Evolutionary conservation across 2,888 invertebrate species (phyloP).

Genomic region (Leucophenga maculata): DNA sequence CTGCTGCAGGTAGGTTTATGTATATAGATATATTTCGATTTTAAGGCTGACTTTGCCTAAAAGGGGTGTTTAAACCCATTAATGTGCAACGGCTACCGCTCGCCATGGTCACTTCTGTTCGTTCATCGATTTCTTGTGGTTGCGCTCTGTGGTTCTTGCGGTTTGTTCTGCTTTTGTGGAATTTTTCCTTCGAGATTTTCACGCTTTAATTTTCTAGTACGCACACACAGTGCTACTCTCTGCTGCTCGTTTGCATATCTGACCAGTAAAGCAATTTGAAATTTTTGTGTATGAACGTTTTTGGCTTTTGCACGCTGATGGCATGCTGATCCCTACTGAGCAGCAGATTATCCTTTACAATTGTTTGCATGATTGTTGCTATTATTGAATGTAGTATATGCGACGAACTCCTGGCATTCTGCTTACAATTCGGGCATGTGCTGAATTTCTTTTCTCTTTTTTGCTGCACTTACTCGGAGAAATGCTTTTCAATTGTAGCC

Average conservation of each 20-base stretch:
- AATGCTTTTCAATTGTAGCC: slow-evolving; percentile 29
- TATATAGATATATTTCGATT: slow-evolving; percentile 16
- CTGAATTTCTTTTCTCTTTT: not conserved
- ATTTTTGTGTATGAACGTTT: slow-evolving; percentile 13
- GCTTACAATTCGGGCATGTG: slow-evolving; percentile 12
- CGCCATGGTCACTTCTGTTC: slow-evolving; percentile 12
- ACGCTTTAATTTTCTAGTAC: slow-evolving; percentile 54
- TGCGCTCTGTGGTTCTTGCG: slow-evolving; percentile 43
- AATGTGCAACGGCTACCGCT: slow-evolving; percentile 48
- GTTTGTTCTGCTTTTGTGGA: slow-evolving; percentile 44
- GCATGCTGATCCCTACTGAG: slow-evolving; percentile 58
- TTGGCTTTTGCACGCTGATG: slow-evolving; percentile 39
- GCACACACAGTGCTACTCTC: slow-evolving; percentile 5
- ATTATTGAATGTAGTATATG: slow-evolving; percentile 30
- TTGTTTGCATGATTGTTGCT: slow-evolving; percentile 66
- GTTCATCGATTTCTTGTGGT: slow-evolving; percentile 28
- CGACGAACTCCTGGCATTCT: not conserved
- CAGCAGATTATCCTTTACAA: slow-evolving; percentile 65
- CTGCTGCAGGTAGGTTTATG: not conserved
- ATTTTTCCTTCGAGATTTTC: slow-evolving; percentile 52
- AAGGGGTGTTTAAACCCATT: slow-evolving; percentile 66
- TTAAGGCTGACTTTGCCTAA: slow-evolving; percentile 21
- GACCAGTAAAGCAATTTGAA: not conserved
- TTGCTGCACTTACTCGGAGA: not conserved
- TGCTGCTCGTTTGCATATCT: slow-evolving; percentile 49